Conservation (phyloP, 2,113 vertebrate species). For the Mobula hypostoma region DNA sequence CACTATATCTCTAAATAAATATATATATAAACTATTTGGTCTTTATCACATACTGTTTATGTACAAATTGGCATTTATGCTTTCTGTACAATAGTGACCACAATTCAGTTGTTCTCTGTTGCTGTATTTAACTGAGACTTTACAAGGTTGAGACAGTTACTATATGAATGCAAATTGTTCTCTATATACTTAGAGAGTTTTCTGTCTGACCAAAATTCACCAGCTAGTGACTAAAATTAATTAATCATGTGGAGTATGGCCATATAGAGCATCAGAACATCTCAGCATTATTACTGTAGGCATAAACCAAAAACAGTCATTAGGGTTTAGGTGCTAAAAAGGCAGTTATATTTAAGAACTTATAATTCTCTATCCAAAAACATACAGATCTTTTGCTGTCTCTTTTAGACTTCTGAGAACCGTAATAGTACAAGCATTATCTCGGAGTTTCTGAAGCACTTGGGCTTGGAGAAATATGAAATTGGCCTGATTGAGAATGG, state of each 20-base stretch:
- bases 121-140: neutral
- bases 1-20: too few species aligned
- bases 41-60: neutral
- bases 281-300: neutral
- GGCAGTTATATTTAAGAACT: neutral
- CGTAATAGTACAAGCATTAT: neutral
- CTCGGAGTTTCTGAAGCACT: slow-evolving; percentile 12
- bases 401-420: slow-evolving; percentile 13
- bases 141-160: neutral
- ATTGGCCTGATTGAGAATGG: slow-evolving; percentile 14
- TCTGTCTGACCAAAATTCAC: neutral
- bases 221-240: neutral
- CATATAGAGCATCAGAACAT: neutral
- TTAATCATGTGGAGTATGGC: neutral
- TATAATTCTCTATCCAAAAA: neutral
- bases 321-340: neutral
- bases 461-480: slow-evolving; percentile 17
- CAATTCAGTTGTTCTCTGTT: neutral
- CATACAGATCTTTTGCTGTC: neutral
- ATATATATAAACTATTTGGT: neutral
- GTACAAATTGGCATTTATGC: neutral
- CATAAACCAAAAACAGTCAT: neutral
- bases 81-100: neutral
- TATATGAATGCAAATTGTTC: neutral
- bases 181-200: neutral